Evolutionary conservation across 1,140 invertebrate species (phyloP).

Genomic region (Metaphire vulgaris): DNA sequence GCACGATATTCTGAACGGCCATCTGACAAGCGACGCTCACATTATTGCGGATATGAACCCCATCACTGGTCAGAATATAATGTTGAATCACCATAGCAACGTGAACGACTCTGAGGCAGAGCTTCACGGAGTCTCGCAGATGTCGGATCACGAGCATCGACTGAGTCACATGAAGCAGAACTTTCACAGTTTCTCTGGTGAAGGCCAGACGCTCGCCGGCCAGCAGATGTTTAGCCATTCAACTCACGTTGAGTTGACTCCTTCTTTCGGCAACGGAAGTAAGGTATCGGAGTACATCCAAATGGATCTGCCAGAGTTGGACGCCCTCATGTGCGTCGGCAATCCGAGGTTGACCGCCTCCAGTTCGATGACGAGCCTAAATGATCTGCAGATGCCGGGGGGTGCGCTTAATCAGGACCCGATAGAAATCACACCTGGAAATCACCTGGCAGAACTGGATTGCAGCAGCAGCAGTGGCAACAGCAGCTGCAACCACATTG

Average conservation of each 20-base stretch:
- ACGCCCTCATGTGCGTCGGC: background rate
- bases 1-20: background rate
- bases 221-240: background rate
- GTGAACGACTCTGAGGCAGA: background rate
- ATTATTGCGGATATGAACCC: background rate
- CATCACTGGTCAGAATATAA: background rate
- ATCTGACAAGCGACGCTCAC: background rate
- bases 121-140: background rate
- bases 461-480: too few relatives aligned
- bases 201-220: background rate
- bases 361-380: background rate
- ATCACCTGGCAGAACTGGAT: background rate
- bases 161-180: background rate
- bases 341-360: background rate
- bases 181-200: background rate
- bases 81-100: background rate
- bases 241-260: too few relatives aligned
- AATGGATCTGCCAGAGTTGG: background rate
- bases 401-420: background rate
- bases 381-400: background rate
- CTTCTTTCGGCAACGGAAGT: background rate
- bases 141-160: too few relatives aligned
- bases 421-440: background rate
- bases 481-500: background rate
- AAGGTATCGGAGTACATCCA: background rate